Base-by-base conservation (phyloP, 2,888 invertebrate species). In the Agonopterix subpropinquella region DNA sequence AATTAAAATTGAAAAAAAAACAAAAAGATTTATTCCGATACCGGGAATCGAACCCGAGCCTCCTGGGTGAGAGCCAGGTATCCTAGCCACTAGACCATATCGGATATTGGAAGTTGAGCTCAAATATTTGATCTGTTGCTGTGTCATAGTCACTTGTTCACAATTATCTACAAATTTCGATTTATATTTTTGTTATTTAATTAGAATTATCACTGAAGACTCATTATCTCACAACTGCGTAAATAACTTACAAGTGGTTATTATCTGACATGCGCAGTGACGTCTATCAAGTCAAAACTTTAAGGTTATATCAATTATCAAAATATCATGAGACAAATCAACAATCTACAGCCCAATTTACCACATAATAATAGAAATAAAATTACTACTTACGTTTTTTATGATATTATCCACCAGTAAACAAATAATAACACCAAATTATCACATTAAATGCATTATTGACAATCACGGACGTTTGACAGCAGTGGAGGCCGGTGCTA, bases 61-160 rank as follows among this genome's bases (percentile, higher is more conserved):
- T 89, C 84, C 89, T 88, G 88, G 89, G 86, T 89, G 89, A 90
- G 79, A 89, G 79, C 89, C 89, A 89, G 89, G 83, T 89, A 89
- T 90, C 89, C 90, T 90, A 89, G 85, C 90, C 89, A 90, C 89
- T 90, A 90, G 90, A 90, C 89, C 89, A 90, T 90, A 90, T 86
- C 88, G 89, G 89, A 89, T 73, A 2, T 5, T 74, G 72, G 68
- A 65, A 59, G 55, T 62, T 61, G 62, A 0, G 1, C 11, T 47
- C 28, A 41, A 50, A 49, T 39, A 37, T 8, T 43, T 10, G 13
- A 11, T 41, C 41, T 37, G 11, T 11, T 45, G 44, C 42, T 44
- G 4, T n/a, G 4, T 39, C 7, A 28, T 5, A 28, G 28, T 5
- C 28, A 28, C 5, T 28, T 28, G 28, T 28, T 28, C 28, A 28